Conservation (phyloP, 2,888 invertebrate genomes). For the Tinea trinotella region DNA sequence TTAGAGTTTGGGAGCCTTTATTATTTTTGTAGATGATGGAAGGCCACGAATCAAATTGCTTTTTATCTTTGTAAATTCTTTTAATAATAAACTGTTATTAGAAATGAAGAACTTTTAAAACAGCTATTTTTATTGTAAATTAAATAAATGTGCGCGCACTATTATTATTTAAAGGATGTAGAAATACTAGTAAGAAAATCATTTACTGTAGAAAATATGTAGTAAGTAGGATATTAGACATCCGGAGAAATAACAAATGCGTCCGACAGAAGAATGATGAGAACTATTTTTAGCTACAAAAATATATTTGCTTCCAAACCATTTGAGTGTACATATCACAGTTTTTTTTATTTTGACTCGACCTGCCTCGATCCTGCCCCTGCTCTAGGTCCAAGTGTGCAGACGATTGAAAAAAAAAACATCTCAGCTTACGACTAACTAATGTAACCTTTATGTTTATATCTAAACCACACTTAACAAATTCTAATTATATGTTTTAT, state of each 20-base stretch:
- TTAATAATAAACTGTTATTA: conserved; percentile 9
- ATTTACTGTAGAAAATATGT: background rate
- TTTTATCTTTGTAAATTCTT: conserved; percentile 9
- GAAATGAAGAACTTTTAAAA: background rate
- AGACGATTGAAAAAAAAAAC: too few species aligned
- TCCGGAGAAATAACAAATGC: background rate
- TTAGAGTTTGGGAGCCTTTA: conserved; percentile 17
- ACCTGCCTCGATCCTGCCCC: too few species aligned
- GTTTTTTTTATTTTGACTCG: too few species aligned
- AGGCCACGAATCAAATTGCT: background rate
- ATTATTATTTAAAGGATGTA: too few species aligned
- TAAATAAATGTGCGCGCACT: too few species aligned
- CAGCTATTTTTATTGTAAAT: too few species aligned
- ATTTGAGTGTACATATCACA: background rate
- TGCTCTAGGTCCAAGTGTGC: too few species aligned
- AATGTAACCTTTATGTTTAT: too few species aligned
- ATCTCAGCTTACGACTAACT: too few species aligned
- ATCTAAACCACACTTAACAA: too few species aligned
- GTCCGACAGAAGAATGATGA: background rate
- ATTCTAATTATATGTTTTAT: too few species aligned
- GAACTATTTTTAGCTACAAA: background rate
- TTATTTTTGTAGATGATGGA: conserved; percentile 2
- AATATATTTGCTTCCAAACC: background rate
- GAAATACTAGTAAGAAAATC: too few species aligned
- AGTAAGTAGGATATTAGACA: background rate